A percentile compares a stretch with the other conserved stretches of the same genome.
These are phyloP conservation scores for Carpatolechia fugitivella DNA, from an alignment of 2,888 invertebrate species.

Conservation along the genomic window DNA sequence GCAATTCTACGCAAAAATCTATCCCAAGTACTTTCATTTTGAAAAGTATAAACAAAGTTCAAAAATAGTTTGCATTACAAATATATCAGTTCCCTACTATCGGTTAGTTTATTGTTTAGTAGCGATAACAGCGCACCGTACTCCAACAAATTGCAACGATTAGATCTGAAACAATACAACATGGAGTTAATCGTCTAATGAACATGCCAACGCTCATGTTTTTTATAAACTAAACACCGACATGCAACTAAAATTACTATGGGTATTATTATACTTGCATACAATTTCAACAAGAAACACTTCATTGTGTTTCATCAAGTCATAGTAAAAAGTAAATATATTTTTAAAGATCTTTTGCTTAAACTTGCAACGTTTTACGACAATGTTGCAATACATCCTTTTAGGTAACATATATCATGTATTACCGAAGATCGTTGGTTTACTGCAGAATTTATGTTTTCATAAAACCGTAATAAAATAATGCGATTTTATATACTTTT, in stretches of 20 bases:
- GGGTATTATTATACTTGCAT: not conserved
- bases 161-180: slow-evolving; percentile 6
- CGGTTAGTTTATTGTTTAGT: not conserved
- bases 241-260: not conserved
- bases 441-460: slow-evolving; percentile 8
- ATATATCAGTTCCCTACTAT: not conserved
- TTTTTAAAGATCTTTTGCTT: too few relatives aligned
- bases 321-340: too few relatives aligned
- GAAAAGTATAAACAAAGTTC: not conserved
- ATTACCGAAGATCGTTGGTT: not conserved
- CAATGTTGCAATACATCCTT: not conserved
- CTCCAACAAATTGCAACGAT: slow-evolving; percentile 8
- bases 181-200: slow-evolving; percentile 6
- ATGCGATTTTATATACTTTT: slow-evolving; percentile 3
- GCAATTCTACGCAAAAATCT: too few relatives aligned
- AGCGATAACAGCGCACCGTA: not conserved
- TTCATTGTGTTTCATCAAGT: too few relatives aligned
- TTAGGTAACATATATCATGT: not conserved
- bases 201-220: slow-evolving; percentile 7
- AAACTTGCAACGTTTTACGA: not conserved
- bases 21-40: too few relatives aligned
- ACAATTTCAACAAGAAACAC: not conserved
- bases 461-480: slow-evolving; percentile 11
- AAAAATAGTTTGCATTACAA: not conserved
- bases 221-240: not conserved